Base-by-base conservation (phyloP, 1,140 invertebrate species). In the Dreissena rostriformis region DNA sequence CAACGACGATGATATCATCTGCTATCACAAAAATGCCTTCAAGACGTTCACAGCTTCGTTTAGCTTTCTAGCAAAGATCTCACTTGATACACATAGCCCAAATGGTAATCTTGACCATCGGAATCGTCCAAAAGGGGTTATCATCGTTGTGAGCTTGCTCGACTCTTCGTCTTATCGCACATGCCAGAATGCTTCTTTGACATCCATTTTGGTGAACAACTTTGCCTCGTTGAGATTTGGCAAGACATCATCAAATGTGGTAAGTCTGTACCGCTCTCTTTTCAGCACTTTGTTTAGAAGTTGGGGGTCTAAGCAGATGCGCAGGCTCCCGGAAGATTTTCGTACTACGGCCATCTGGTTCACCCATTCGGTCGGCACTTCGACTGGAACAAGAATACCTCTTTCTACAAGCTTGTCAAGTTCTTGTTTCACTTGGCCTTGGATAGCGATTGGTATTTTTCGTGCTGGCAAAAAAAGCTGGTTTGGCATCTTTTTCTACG, bases 71-170 rank as follows among this genome's bases (percentile, higher is more conserved):
- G 85, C 70, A 66, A 85, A 85, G 1, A 80, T 72, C 65, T 81
- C 67, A 66, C 74, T 79, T 17, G 17, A 39, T 0, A 84, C 81
- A 17, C 61, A 82, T 6, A 94, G 82, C 11, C 94, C 93, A 88
- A 94, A 94, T 15, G 93, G 93, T 26, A 93, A 65, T 61, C 93
- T 86, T 22, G 85, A 67, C 85, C 91, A 92, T 72, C 88, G 84
- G 76, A 84, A 93, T 66, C 90, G 75, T n/a, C 92, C 94, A 91
- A 92, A 94, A 15, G 93, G 93, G 15, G 70, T 72, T 26, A 28
- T 51, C 0, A 84, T 51, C 14, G 68, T 84, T 7, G 88, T 89
- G 51, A 91, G 67, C 19, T 78, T n/a, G 73, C 84, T 85, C 19
- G 86, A 89, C 29, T 75, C 80, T 39, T 90, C 73, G 72, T 91